These are phyloP conservation scores for Megaleporinus macrocephalus DNA, from an alignment of 2,113 vertebrate genomes.

Conservation along the genomic window DNA sequence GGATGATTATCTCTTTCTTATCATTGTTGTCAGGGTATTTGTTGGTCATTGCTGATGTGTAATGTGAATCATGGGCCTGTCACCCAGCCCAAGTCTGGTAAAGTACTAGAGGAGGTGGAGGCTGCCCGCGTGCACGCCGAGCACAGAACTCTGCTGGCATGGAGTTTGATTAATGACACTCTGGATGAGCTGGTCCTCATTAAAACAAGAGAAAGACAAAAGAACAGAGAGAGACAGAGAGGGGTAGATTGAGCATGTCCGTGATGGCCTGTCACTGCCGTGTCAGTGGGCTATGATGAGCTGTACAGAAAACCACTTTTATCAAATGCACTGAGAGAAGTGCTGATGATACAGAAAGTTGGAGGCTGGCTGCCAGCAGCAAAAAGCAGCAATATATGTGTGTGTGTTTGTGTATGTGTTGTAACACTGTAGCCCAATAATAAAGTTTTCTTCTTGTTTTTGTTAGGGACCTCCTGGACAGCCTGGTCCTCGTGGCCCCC, in stretches of 20 bases:
- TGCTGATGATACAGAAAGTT: conserved; percentile 46
- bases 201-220: conserved; percentile 57
- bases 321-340: conserved; percentile 32
- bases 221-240: conserved; percentile 33
- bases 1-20: background rate
- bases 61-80: background rate
- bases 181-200: conserved; percentile 62
- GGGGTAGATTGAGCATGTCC: conserved; percentile 9
- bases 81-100: background rate
- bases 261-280: conserved; percentile 74
- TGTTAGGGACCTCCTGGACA: conserved; percentile 88
- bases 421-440: background rate
- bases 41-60: background rate
- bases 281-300: conserved; percentile 56
- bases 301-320: conserved; percentile 37
- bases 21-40: background rate
- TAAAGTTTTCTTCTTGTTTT: conserved; percentile 32
- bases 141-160: background rate
- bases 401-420: conserved; percentile 11
- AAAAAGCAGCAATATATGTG: background rate
- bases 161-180: conserved; percentile 67
- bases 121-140: background rate
- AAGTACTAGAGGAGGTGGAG: conserved; percentile 16
- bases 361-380: background rate
- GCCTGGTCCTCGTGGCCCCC: conserved; percentile 84